Conservation (phyloP, 2,888 invertebrate genomes). For the Limnephilus marmoratus region DNA sequence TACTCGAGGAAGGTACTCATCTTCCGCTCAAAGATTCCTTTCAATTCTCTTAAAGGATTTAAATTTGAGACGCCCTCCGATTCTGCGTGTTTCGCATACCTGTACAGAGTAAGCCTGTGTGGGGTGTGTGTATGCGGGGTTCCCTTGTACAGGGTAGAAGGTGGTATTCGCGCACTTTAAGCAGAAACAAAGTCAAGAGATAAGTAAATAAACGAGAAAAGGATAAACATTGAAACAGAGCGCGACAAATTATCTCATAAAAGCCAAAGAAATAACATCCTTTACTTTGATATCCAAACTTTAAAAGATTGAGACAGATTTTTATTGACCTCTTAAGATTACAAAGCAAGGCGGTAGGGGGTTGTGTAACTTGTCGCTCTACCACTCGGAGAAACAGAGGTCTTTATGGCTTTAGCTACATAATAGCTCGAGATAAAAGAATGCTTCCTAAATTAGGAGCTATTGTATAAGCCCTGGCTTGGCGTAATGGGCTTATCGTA, state of each 20-base stretch:
- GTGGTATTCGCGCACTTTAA: constrained; percentile 28
- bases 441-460: constrained; percentile 55
- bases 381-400: constrained; percentile 39
- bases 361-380: constrained; percentile 9
- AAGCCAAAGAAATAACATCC: constrained; percentile 44
- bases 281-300: constrained; percentile 21
- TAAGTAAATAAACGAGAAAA: constrained; percentile 41
- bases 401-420: constrained; percentile 48
- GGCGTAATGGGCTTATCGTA: constrained; percentile 52
- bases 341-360: neutral
- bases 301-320: constrained; percentile 29
- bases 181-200: constrained; percentile 26
- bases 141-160: neutral
- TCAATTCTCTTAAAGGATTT: constrained; percentile 28
- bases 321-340: constrained; percentile 50
- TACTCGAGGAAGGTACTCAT: neutral
- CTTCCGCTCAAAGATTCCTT: constrained; percentile 13
- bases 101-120: neutral
- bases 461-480: constrained; percentile 52
- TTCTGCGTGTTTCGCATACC: constrained; percentile 2
- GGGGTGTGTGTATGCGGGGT: neutral
- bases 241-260: constrained; percentile 47
- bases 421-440: constrained; percentile 53
- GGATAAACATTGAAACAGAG: constrained; percentile 37
- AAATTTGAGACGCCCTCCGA: neutral